Evolutionary conservation across 2,888 invertebrate species (phyloP).

Genomic region (Latrodectus elegans): DNA sequence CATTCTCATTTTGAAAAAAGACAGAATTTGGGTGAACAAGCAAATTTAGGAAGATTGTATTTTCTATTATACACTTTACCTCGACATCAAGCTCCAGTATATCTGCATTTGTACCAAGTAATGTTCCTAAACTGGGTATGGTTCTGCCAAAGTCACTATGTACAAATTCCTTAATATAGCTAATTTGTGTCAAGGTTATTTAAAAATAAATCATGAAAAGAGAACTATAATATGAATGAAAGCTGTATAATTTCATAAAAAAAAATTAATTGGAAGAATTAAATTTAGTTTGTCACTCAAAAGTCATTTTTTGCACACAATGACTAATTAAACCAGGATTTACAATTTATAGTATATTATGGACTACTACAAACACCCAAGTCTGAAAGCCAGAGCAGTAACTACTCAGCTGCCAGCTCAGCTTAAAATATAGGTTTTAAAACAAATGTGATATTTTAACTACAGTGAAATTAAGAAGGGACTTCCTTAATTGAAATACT

Average conservation of each 20-base stretch:
- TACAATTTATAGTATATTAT: background rate
- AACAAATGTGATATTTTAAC: too few species aligned
- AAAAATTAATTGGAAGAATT: background rate
- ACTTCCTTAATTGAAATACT: too few species aligned
- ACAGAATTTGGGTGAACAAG: too few species aligned
- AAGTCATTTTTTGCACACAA: background rate
- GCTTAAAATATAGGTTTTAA: too few species aligned
- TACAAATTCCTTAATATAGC: constrained; percentile 96
- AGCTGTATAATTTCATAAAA: too few species aligned
- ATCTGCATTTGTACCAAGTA: constrained; percentile 82
- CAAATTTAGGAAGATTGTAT: too few species aligned
- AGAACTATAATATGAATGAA: too few species aligned
- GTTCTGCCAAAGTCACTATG: constrained; percentile 97
- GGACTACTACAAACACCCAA: too few species aligned
- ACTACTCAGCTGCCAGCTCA: too few species aligned
- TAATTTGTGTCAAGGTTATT: constrained; percentile 59
- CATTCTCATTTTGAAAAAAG: too few species aligned
- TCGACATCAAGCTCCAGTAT: constrained; percentile 85
- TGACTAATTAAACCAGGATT: background rate
- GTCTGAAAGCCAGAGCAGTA: too few species aligned
- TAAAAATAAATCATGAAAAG: background rate
- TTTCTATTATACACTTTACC: constrained; percentile 36
- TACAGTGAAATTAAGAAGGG: too few species aligned
- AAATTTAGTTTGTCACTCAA: background rate
- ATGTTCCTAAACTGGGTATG: constrained; percentile 83